phyloP scores from a whole-genome alignment of 1,140 invertebrate species.

The Popillia japonica region DNA sequence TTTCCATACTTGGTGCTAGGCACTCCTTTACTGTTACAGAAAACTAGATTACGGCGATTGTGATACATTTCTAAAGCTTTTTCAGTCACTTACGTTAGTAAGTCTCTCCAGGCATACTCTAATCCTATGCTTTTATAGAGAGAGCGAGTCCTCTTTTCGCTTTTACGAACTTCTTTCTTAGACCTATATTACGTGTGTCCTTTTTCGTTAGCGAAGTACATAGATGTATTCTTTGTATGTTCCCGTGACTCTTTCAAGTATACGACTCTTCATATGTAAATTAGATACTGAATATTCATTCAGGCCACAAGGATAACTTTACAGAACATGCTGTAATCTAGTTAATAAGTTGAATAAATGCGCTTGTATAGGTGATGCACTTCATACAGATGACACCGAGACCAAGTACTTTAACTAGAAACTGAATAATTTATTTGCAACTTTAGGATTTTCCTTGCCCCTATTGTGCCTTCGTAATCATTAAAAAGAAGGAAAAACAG shows the following conservation, averaged over 20 bases:
- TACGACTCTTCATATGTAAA: slow-evolving; percentile 42
- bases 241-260: not conserved
- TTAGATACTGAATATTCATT: slow-evolving; percentile 43
- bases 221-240: slow-evolving; percentile 17
- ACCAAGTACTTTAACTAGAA: not conserved
- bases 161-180: slow-evolving; percentile 35
- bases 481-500: not conserved
- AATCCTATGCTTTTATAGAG: slow-evolving; percentile 22
- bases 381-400: not conserved
- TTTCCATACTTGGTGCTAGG: not conserved
- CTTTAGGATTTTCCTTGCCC: not conserved
- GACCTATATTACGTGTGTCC: slow-evolving; percentile 17
- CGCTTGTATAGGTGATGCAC: slow-evolving; percentile 15
- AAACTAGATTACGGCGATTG: slow-evolving; percentile 29
- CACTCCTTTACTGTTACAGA: not conserved
- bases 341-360: slow-evolving; percentile 35
- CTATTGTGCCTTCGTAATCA: not conserved
- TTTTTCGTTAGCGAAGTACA: slow-evolving; percentile 17
- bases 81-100: slow-evolving; percentile 25
- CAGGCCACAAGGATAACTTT: slow-evolving; percentile 39
- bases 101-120: slow-evolving; percentile 21
- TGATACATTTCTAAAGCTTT: slow-evolving; percentile 34
- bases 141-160: slow-evolving; percentile 21
- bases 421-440: slow-evolving; percentile 25
- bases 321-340: slow-evolving; percentile 37